Evolutionary conservation across 2,888 invertebrate genomes (phyloP).

Genomic region (Eristalis tenax): DNA sequence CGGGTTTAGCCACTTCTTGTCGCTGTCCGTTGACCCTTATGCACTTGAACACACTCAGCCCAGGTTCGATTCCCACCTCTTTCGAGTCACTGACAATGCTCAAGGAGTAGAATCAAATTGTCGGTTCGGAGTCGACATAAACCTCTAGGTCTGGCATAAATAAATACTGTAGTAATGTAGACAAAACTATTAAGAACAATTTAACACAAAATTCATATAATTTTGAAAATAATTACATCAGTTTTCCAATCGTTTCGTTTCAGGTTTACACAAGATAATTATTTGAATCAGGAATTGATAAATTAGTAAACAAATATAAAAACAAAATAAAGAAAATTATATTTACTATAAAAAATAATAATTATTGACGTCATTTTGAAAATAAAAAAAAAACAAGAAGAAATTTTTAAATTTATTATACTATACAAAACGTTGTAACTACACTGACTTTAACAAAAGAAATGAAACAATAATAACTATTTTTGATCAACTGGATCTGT

Average conservation of each 20-base stretch:
- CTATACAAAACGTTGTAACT: constrained; percentile 63
- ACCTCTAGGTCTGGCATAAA: no score
- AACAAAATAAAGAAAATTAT: constrained; percentile 31
- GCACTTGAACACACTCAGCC: no score
- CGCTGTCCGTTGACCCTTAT: no score
- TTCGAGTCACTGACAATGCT: no score
- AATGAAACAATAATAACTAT: constrained; percentile 67
- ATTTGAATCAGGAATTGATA: constrained; percentile 76
- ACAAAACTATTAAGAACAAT: background rate
- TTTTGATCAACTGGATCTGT: constrained; percentile 73
- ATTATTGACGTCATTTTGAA: constrained; percentile 72
- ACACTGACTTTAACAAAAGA: constrained; percentile 59
- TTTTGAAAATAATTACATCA: background rate
- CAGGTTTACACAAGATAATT: constrained; percentile 72
- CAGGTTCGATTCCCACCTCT: no score
- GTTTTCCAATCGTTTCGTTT: constrained; percentile 9
- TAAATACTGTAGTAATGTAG: no score
- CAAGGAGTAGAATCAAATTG: no score
- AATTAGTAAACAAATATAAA: constrained; percentile 73
- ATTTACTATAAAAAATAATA: constrained; percentile 39
- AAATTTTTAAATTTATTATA: constrained; percentile 75
- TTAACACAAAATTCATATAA: background rate
- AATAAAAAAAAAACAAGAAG: constrained; percentile 6
- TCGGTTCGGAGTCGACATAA: no score
- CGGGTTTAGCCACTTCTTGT: no score